Base-by-base conservation (phyloP, 2,797 vertebrate genomes). In the Platalea minor region DNA sequence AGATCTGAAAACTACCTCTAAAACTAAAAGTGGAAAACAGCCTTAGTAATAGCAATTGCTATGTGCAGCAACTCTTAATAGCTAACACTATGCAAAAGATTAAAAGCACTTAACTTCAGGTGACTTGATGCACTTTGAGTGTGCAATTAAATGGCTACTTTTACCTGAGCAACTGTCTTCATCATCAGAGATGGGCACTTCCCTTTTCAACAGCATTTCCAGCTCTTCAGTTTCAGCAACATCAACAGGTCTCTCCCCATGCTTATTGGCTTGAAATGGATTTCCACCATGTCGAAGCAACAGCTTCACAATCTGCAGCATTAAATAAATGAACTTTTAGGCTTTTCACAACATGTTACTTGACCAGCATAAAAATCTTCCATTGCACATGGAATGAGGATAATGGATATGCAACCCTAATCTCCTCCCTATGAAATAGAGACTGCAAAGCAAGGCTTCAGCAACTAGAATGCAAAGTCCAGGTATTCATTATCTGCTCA, bases 201-300 rank as follows among this genome's bases (percentile, higher is more conserved):
- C 99, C 95, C 99, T 98, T 97, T 99, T 99, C 61, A 99, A 93
- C 1, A 99, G 98, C 98, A 98, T 98, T 94, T 99, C 99, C 92
- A 99, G 92, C 97, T 99, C 99, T 95, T 99, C 98, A 60, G 99
- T 99, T 98, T 99, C 99, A 26, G 99, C 99, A 85, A 99, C 99
- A 84, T 99, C 99, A 93, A 99, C 99, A 13, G 99, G 99, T 41
- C 99, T 99, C 97, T 99, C 99, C 7, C 99, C 99, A 0, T 99
- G 98, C 95, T 99, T 99, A 97, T 99, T 99, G 80, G 99, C 99
- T 98, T 99, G 99, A 97, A 99, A 99, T 48, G 99, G 99, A 91
- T 99, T 99, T 67, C 99, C 99, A 69, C 99, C 99, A 29, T 99
- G 98, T 80, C 99, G 98, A 80, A 99, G 98, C n/a, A 99, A 98